These are phyloP conservation scores for Zelleria hepariella DNA, from an alignment of 2,888 invertebrate species.

Conservation along the genomic window DNA sequence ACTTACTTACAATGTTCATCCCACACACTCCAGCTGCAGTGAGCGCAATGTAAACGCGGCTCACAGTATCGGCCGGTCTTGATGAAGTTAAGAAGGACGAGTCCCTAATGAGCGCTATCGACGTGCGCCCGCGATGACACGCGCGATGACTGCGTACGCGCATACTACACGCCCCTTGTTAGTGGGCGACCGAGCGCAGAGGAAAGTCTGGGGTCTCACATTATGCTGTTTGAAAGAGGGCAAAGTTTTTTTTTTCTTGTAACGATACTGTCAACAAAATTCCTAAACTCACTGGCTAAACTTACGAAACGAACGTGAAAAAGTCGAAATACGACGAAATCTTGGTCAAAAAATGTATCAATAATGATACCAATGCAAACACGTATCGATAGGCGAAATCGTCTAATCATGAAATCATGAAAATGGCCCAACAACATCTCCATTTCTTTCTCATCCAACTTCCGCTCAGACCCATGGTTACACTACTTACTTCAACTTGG, in stretches of 20 bases:
- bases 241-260: background rate
- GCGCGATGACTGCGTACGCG: slow-evolving; percentile 47
- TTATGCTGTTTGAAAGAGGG: slow-evolving; percentile 12
- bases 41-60: background rate
- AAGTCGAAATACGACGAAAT: too few species aligned
- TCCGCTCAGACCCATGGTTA: too few species aligned
- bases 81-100: slow-evolving; percentile 49
- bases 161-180: slow-evolving; percentile 40
- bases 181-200: slow-evolving; percentile 19
- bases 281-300: too few species aligned
- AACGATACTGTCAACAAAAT: too few species aligned
- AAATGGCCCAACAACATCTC: background rate
- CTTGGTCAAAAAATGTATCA: too few species aligned
- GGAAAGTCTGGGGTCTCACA: background rate
- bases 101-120: slow-evolving; percentile 64
- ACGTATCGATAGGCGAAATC: background rate
- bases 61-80: slow-evolving; percentile 18
- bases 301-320: too few species aligned
- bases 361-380: too few species aligned
- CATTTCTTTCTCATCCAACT: background rate
- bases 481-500: too few species aligned
- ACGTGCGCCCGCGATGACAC: slow-evolving; percentile 45
- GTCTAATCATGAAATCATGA: background rate
- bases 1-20: too few species aligned
- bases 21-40: background rate